phyloP scores from a whole-genome alignment of 1,140 invertebrate genomes.

The Papilio helenus region DNA sequence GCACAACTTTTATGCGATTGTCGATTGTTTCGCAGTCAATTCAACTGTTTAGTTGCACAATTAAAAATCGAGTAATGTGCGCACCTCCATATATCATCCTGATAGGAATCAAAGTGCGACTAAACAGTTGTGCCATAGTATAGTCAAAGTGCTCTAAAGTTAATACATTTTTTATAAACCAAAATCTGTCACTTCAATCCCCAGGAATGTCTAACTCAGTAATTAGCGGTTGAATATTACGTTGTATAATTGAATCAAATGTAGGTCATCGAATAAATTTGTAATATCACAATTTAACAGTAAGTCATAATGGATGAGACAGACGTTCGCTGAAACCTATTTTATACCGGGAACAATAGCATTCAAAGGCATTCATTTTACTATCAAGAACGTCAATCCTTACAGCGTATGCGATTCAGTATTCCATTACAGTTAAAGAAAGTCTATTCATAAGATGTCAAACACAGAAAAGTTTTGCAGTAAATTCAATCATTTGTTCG shows the following conservation, averaged over 20 bases:
- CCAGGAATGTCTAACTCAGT: neutral
- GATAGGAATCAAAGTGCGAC: too few species aligned
- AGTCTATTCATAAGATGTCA: neutral
- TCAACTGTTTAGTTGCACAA: too few species aligned
- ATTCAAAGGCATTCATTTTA: slow-evolving; percentile 41
- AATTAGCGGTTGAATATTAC: neutral
- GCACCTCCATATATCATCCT: too few species aligned
- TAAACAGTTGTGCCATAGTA: too few species aligned
- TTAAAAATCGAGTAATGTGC: too few species aligned
- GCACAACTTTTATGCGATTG: too few species aligned
- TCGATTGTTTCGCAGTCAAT: too few species aligned
- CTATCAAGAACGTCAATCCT: slow-evolving; percentile 42
- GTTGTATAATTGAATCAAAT: slow-evolving; percentile 21
- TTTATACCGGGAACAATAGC: slow-evolving; percentile 45
- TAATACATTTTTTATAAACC: neutral
- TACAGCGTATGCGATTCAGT: slow-evolving; percentile 15
- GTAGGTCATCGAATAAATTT: slow-evolving; percentile 24
- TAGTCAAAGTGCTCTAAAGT: too few species aligned
- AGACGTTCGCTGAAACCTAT: slow-evolving; percentile 35
- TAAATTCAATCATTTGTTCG: neutral
- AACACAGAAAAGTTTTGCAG: neutral
- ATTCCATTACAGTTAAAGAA: neutral
- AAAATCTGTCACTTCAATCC: neutral
- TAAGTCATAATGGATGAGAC: slow-evolving; percentile 34
- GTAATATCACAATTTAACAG: slow-evolving; percentile 32